Conservation (phyloP, 2,888 invertebrate genomes). For the Pollenia angustigena region DNA sequence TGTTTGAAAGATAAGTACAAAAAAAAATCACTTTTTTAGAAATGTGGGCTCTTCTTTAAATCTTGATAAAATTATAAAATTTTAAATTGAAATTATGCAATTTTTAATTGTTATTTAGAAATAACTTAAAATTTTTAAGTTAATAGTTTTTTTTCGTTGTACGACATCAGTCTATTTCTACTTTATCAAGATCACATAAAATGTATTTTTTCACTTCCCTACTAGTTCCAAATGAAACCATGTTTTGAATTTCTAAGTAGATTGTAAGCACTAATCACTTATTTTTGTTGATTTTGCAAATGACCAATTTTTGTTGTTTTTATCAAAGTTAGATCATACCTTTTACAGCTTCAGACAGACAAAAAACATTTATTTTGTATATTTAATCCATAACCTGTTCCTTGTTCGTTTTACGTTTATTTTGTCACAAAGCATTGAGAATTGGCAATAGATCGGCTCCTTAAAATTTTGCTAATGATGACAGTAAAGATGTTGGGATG, state of each 20-base stretch:
- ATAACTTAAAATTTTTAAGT: no score
- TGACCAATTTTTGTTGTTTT: slow-evolving; percentile 22
- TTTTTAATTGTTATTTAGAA: no score
- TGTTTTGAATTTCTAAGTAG: not conserved
- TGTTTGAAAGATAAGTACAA: no score
- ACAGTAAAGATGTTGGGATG: slow-evolving; percentile 3
- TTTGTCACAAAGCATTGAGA: slow-evolving; percentile 1
- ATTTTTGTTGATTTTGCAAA: not conserved
- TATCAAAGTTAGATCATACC: slow-evolving; percentile 61
- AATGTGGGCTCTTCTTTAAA: no score
- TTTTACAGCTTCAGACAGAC: slow-evolving; percentile 50
- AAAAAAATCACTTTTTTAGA: no score
- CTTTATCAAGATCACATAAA: not conserved
- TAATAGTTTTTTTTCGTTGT: no score
- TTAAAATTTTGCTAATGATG: slow-evolving; percentile 29
- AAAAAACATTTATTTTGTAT: slow-evolving; percentile 23
- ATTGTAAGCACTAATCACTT: not conserved
- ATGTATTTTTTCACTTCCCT: not conserved
- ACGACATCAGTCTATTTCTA: no score
- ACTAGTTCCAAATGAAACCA: not conserved
- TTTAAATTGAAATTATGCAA: no score
- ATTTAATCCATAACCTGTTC: slow-evolving; percentile 66
- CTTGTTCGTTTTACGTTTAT: not conserved
- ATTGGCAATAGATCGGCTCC: slow-evolving; percentile 6
- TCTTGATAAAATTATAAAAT: no score